These are phyloP conservation scores for Babyrousa celebensis DNA, from an alignment of 2,797 vertebrate genomes.

Conservation along the genomic window DNA sequence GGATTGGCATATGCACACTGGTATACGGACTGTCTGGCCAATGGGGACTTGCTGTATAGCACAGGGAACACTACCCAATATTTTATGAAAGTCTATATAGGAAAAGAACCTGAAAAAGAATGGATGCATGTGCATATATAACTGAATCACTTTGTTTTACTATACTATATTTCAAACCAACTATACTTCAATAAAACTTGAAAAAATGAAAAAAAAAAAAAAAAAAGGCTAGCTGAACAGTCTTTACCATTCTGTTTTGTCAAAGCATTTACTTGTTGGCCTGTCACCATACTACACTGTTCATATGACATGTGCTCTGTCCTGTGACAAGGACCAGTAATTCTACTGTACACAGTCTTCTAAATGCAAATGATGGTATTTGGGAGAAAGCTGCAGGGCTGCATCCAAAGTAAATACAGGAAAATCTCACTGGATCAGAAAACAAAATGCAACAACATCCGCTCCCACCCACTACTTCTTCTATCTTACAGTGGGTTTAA, in stretches of 20 bases:
- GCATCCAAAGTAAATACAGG: slow-evolving; percentile 36
- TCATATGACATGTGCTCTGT: background rate
- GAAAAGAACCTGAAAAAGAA: too few species aligned
- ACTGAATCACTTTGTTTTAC: too few species aligned
- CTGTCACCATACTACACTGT: background rate
- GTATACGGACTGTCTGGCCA: too few species aligned
- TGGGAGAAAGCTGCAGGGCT: background rate
- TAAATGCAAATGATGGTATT: background rate
- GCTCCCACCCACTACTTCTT: background rate
- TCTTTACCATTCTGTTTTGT: background rate
- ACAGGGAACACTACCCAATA: too few species aligned
- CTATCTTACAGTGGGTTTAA: background rate
- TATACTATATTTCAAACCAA: too few species aligned
- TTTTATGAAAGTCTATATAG: too few species aligned
- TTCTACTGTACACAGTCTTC: background rate
- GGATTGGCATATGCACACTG: too few species aligned
- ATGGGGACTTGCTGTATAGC: too few species aligned
- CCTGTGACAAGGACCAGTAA: background rate
- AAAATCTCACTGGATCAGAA: slow-evolving; percentile 41
- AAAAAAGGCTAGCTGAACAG: background rate
- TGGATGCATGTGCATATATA: too few species aligned
- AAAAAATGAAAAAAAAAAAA: too few species aligned
- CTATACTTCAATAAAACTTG: too few species aligned
- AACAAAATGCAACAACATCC: slow-evolving; percentile 20
- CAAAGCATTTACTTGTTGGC: background rate